Evolutionary conservation across 2,888 invertebrate genomes (phyloP).

Genomic region (Onthophagus sagittarius): DNA sequence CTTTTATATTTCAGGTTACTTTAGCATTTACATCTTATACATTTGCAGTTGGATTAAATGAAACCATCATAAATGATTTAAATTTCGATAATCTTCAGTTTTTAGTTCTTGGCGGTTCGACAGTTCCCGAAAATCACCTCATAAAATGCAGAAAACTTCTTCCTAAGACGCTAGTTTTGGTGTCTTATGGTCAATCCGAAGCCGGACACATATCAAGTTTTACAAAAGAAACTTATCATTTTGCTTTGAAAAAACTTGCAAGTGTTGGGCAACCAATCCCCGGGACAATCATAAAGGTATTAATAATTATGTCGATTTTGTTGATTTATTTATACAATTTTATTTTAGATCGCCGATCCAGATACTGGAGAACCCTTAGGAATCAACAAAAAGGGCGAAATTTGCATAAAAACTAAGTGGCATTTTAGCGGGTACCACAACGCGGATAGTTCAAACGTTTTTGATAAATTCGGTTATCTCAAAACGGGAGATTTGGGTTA

Average conservation of each 20-base stretch:
- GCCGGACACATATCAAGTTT: constrained; percentile 34
- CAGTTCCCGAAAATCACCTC: constrained; percentile 28
- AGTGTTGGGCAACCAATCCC: constrained; percentile 24
- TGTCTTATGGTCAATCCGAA: constrained; percentile 48
- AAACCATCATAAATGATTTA: constrained; percentile 15
- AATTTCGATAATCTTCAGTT: neutral
- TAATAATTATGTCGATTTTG: constrained; percentile 7
- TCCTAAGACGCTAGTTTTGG: constrained; percentile 40
- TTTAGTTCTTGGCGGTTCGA: constrained; percentile 30
- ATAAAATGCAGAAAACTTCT: constrained; percentile 31
- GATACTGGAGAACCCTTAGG: constrained; percentile 47
- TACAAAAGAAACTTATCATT: constrained; percentile 19
- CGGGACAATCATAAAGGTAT: constrained; percentile 3
- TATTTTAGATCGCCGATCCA: constrained; percentile 26
- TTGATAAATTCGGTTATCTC: constrained; percentile 35
- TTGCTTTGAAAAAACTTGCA: constrained; percentile 12
- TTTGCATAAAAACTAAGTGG: constrained; percentile 39
- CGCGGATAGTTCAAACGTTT: constrained; percentile 8
- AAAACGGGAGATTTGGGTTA: constrained; percentile 37
- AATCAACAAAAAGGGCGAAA: constrained; percentile 49
- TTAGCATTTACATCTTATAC: constrained; percentile 25
- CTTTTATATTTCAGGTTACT: constrained; percentile 16
- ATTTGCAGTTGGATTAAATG: constrained; percentile 27
- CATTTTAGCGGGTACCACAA: constrained; percentile 35
- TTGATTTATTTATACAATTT: neutral